Evolutionary conservation across 2,797 vertebrate species (phyloP), one percentile per base, ranked within the genome.

Genomic region (Pagetopsis macropterus): DNA sequence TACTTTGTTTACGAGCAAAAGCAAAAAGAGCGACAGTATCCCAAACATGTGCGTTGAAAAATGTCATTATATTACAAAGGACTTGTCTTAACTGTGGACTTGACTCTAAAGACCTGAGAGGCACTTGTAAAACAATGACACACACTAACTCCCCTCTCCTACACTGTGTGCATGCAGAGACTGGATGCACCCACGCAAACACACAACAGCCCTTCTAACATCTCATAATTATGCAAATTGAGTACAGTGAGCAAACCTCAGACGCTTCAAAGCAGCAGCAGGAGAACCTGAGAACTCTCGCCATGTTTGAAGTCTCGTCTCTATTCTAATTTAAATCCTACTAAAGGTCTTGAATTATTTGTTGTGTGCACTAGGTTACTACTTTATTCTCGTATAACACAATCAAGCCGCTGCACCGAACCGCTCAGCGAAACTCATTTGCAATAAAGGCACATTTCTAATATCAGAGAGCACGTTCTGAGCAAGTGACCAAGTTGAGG

Each of bases 401-500:
- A 90, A 88, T 90, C 64, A 76, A 87, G 87, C 78, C 1, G 45
- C 68, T 48, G 33, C 8, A 50, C n/a, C 27, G 84, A 55, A 54
- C 44, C 40, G 58, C 73, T 69, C 55, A 31, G 63, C 21, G 10
- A 46, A 49, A 52, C 87, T 90, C 84, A 86, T 91, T 90, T 89
- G 92, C 90, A 92, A 89, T 83, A 83, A 91, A 87, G 78, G 81
- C 84, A 89, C 83, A 91, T 86, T 89, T 85, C 79, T 87, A 85
- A 91, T 92, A 91, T 89, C 84, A 72, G 82, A 70, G 84, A 55
- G 60, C 78, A 82, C 51, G 83, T 96, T 95, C 94, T 94, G 91
- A 94, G 92, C 90, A 94, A 94, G 91, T 91, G 91, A 92, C 91
- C 91, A 91, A 90, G 89, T 90, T 92, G 90, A 96, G 92, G 88